These are phyloP conservation scores for Anastrepha obliqua DNA, from an alignment of 1,140 invertebrate species.

Conservation along the genomic window DNA sequence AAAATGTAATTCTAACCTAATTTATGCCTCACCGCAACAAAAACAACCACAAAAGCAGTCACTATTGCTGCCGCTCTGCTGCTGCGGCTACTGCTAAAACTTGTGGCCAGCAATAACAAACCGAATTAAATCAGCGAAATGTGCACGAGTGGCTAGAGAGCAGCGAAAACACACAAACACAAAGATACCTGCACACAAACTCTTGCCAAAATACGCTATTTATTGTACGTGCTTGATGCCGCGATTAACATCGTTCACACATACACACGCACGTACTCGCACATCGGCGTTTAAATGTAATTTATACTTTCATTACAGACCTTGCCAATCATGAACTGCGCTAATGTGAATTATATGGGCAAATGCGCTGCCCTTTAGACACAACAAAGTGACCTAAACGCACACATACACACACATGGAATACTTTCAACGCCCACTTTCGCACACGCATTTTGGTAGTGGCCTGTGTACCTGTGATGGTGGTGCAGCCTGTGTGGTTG, in stretches of 20 bases:
- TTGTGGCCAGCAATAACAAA: slow-evolving; percentile 36
- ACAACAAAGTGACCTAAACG: slow-evolving; percentile 12
- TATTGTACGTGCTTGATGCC: slow-evolving; percentile 9
- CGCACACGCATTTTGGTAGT: neutral
- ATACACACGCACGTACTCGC: neutral
- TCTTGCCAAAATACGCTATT: neutral
- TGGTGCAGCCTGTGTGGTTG: slow-evolving; percentile 24
- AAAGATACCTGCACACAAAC: neutral
- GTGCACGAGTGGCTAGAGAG: neutral
- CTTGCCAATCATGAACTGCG: slow-evolving; percentile 50
- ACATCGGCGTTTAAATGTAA: slow-evolving; percentile 32
- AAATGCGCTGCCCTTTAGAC: slow-evolving; percentile 8
- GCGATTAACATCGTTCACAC: neutral
- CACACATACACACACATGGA: neutral
- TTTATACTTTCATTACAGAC: slow-evolving; percentile 53
- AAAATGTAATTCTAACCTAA: slow-evolving; percentile 52
- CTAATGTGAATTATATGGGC: slow-evolving; percentile 45
- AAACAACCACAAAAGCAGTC: neutral
- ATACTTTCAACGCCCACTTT: neutral
- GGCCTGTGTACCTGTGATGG: neutral
- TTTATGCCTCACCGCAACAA: slow-evolving; percentile 33
- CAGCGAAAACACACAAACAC: neutral
- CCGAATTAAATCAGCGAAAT: slow-evolving; percentile 31
- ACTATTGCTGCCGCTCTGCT: neutral
- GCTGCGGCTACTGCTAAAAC: neutral